A percentile compares a stretch with the other conserved stretches of the same genome.
Conservation (phyloP, 2,113 vertebrate genomes). For the Vanacampus margaritifer region DNA sequence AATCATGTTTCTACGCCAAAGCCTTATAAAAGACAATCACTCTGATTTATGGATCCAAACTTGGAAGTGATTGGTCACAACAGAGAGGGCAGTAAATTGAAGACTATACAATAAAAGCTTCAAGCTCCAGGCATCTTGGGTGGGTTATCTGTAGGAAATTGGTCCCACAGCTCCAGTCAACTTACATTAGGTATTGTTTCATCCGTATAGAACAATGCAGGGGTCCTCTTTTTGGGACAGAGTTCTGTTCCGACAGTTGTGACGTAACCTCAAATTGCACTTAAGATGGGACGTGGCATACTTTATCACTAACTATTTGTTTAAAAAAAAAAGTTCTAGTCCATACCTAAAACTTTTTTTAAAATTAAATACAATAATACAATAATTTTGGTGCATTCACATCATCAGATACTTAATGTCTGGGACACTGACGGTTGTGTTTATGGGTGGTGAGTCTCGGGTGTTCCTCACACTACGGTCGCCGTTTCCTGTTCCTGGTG, state of each 20-base stretch:
- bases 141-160: not conserved
- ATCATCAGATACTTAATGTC: no score
- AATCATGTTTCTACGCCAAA: not conserved
- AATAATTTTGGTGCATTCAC: no score
- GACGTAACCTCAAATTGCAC: not conserved
- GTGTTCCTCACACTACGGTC: no score
- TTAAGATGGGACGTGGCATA: not conserved
- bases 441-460: no score
- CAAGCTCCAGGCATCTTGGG: conserved; percentile 1
- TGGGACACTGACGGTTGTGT: no score
- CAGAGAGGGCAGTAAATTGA: not conserved
- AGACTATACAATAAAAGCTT: not conserved
- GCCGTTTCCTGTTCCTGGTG: no score
- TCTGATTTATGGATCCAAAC: conserved; percentile 3
- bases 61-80: not conserved
- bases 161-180: not conserved
- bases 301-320: no score
- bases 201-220: not conserved
- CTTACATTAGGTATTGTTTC: not conserved
- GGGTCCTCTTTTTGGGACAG: no score
- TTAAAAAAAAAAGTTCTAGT: no score
- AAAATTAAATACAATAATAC: no score
- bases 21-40: not conserved
- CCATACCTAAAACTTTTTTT: no score
- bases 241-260: not conserved